Percentiles rank a stretch among this genome's conserved stretches.
Conservation (phyloP, 2,888 invertebrate species). For the Limnephilus auricula region DNA sequence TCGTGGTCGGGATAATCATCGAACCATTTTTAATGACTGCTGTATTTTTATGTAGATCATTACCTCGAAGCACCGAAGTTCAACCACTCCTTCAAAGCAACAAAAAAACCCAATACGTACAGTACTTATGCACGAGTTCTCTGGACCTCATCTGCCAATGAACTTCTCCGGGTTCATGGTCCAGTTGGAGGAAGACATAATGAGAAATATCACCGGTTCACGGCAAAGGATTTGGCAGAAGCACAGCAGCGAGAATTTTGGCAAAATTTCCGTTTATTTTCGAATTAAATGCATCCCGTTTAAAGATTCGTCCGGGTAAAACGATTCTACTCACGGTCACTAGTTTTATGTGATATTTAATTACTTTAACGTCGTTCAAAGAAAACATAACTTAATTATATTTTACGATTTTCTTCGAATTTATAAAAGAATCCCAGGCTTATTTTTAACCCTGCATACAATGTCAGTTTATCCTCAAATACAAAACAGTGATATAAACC, state of each 20-base stretch:
- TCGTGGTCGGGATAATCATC: background rate
- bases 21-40: background rate
- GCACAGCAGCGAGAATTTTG: slow-evolving; percentile 37
- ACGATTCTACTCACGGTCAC: slow-evolving; percentile 25
- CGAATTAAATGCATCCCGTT: background rate
- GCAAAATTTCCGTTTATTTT: slow-evolving; percentile 16
- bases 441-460: background rate
- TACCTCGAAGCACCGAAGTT: slow-evolving; percentile 31
- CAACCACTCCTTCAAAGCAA: slow-evolving; percentile 32
- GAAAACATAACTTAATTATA: background rate
- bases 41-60: slow-evolving; percentile 29
- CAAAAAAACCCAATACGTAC: slow-evolving; percentile 20
- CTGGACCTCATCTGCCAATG: slow-evolving; percentile 46
- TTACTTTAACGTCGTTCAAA: background rate
- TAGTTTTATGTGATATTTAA: background rate
- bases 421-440: background rate
- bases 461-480: background rate
- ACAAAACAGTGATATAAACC: background rate
- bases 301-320: slow-evolving; percentile 8
- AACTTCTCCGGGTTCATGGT: slow-evolving; percentile 57
- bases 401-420: background rate
- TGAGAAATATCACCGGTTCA: slow-evolving; percentile 52
- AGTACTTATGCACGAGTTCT: slow-evolving; percentile 3
- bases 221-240: slow-evolving; percentile 46
- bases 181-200: slow-evolving; percentile 38